A percentile compares a stretch with the other conserved stretches of the same genome.
phyloP scores from a whole-genome alignment of 1,140 invertebrate genomes.

The Pogonus chalceus region DNA sequence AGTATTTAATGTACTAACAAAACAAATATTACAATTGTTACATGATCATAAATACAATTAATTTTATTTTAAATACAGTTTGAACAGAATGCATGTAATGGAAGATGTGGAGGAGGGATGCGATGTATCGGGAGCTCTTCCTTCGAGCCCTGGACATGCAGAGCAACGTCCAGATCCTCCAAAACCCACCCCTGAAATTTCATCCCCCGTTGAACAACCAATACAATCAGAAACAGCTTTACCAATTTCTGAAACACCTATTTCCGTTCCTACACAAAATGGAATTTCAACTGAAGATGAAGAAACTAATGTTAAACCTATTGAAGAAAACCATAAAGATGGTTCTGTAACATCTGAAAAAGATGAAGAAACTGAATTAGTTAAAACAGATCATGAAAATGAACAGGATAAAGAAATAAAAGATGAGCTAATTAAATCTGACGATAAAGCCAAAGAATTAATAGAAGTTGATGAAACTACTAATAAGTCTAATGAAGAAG shows the following conservation, averaged over 20 bases:
- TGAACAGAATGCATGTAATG: slow-evolving; percentile 37
- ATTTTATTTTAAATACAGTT: slow-evolving; percentile 25
- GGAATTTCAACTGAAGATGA: background rate
- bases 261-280: background rate
- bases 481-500: slow-evolving; percentile 10
- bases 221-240: background rate
- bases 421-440: background rate
- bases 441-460: background rate
- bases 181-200: background rate
- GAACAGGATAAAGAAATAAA: background rate
- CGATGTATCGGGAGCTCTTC: slow-evolving; percentile 20
- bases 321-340: background rate
- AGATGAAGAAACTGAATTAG: background rate
- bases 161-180: slow-evolving; percentile 24
- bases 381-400: no score
- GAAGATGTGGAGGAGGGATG: slow-evolving; percentile 33
- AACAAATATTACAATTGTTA: background rate
- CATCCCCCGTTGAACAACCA: background rate
- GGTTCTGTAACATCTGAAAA: background rate
- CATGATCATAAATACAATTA: background rate
- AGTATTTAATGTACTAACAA: background rate
- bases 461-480: background rate
- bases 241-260: background rate
- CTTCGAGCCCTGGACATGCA: slow-evolving; percentile 32
- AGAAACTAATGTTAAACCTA: background rate